Evolutionary conservation across 2,888 invertebrate species (phyloP).

Genomic region (Platycnemis pennipes): DNA sequence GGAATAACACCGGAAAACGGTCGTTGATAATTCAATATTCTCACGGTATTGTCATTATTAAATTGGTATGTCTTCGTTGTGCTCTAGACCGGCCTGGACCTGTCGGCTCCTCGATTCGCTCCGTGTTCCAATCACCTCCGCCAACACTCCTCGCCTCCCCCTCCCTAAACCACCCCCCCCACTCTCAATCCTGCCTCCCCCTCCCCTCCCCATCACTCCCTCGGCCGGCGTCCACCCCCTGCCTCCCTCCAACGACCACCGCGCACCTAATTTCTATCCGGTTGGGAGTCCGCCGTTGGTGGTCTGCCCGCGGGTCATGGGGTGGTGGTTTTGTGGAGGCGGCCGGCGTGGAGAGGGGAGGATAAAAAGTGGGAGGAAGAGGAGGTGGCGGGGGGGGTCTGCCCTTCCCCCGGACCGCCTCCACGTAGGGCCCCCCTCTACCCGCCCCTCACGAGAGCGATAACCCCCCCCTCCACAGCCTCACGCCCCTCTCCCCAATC

Average conservation of each 20-base stretch:
- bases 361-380: not conserved
- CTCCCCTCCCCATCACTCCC: not conserved
- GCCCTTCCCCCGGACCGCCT: not conserved
- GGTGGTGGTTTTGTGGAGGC: conserved; percentile 39
- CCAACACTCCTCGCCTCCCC: not conserved
- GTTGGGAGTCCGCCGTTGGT: conserved; percentile 60
- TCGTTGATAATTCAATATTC: too few species aligned
- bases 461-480: not conserved
- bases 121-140: not conserved
- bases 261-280: conserved; percentile 59
- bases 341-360: not conserved
- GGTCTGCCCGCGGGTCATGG: conserved; percentile 56
- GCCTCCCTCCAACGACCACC: conserved; percentile 48
- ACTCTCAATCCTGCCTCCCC: not conserved
- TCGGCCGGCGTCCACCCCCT: not conserved
- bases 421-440: not conserved
- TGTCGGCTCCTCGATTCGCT: not conserved
- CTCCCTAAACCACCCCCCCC: not conserved
- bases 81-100: too few species aligned
- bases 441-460: not conserved
- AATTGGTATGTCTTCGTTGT: too few species aligned
- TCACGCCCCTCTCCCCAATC: not conserved
- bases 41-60: too few species aligned
- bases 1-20: too few species aligned
- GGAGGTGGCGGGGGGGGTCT: not conserved